Evolutionary conservation across 2,797 vertebrate genomes (phyloP).

Genomic region (Corythornis leucogaster): DNA sequence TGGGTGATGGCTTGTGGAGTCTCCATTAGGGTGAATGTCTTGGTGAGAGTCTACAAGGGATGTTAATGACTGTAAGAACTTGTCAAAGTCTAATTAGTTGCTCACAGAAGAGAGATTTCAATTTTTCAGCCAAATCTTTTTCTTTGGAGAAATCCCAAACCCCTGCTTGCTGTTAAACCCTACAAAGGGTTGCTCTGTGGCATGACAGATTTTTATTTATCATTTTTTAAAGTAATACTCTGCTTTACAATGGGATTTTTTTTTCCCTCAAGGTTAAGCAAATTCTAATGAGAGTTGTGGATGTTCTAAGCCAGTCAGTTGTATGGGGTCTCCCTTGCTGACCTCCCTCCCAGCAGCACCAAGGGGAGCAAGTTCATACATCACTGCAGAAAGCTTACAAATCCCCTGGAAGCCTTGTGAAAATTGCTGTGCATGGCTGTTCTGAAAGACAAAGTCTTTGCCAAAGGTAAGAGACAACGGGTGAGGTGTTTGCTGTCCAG

Average conservation of each 20-base stretch:
- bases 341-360: constrained; percentile 9
- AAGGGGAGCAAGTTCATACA: neutral
- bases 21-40: neutral
- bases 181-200: neutral
- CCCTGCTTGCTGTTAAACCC: constrained; percentile 19
- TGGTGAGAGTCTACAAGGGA: neutral
- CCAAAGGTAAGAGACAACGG: neutral
- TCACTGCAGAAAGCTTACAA: neutral
- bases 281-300: constrained; percentile 35
- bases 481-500: neutral
- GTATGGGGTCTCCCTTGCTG: constrained; percentile 24
- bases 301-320: neutral
- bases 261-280: constrained; percentile 30
- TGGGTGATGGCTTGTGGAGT: neutral
- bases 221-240: constrained; percentile 19
- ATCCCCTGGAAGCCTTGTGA: neutral
- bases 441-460: constrained; percentile 31
- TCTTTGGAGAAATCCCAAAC: constrained; percentile 50
- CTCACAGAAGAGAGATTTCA: constrained; percentile 59
- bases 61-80: constrained; percentile 22
- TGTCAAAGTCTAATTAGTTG: constrained; percentile 66
- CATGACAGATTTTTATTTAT: constrained; percentile 39
- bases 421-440: constrained; percentile 12
- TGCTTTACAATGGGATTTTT: neutral
- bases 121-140: neutral